Evolutionary conservation across 2,113 vertebrate species (phyloP).

Genomic region (Strigops habroptila): DNA sequence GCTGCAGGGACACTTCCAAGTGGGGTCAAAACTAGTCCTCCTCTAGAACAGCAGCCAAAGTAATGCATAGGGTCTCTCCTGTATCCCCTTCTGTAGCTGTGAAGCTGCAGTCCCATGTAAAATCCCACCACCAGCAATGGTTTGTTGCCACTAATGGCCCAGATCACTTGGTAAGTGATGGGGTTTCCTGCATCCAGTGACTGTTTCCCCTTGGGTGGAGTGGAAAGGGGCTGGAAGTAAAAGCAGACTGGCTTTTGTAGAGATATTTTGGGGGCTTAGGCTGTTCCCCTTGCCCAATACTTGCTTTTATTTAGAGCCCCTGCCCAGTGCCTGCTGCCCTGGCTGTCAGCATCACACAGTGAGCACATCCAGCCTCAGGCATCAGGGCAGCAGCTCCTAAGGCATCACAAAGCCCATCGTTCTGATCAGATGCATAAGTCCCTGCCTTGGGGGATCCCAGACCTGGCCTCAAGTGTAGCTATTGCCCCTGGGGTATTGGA

Average conservation of each 20-base stretch:
- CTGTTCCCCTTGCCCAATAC: neutral
- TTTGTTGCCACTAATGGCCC: neutral
- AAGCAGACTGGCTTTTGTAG: neutral
- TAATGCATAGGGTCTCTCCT: neutral
- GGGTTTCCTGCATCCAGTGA: neutral
- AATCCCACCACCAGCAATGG: neutral
- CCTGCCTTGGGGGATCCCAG: neutral
- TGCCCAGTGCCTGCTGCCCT: neutral
- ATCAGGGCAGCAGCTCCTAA: neutral
- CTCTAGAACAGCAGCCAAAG: too few relatives aligned
- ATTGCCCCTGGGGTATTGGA: accelerated
- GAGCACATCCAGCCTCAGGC: neutral
- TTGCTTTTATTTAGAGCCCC: neutral
- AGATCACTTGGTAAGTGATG: neutral
- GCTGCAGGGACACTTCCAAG: neutral
- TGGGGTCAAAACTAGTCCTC: neutral
- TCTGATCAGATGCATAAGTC: neutral
- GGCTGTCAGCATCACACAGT: neutral
- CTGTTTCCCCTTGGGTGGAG: neutral
- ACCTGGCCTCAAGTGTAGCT: neutral
- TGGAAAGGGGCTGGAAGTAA: neutral
- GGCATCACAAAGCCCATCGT: neutral
- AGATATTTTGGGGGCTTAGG: neutral
- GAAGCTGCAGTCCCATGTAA: neutral
- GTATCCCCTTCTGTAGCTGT: neutral